phyloP scores from a whole-genome alignment of 1,140 invertebrate genomes.

The Ostrea denselamellosa region DNA sequence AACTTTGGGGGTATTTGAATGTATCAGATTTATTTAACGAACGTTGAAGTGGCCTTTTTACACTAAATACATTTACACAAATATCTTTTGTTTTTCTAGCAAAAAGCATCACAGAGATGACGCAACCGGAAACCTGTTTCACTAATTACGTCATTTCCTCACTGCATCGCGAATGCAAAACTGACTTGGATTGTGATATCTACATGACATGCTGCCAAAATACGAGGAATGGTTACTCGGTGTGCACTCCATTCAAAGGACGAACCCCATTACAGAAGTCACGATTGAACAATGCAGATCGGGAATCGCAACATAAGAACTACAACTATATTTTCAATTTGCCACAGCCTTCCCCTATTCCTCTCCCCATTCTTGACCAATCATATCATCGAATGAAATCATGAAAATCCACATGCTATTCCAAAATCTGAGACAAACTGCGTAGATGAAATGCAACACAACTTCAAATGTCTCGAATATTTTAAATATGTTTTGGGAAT shows the following conservation, averaged over 20 bases:
- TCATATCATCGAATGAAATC: not conserved
- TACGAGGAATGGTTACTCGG: not conserved
- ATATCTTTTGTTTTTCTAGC: not conserved
- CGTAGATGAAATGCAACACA: not conserved
- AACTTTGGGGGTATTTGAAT: no score
- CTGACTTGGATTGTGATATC: not conserved
- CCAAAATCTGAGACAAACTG: not conserved
- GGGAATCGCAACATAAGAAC: not conserved
- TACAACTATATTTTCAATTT: not conserved
- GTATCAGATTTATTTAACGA: no score
- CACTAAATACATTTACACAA: not conserved
- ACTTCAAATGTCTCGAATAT: not conserved
- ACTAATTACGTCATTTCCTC: not conserved
- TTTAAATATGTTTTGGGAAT: no score
- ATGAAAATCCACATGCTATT: not conserved
- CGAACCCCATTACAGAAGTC: no score
- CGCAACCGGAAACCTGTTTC: not conserved
- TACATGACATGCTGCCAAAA: slow-evolving; percentile 6
- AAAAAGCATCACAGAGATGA: not conserved
- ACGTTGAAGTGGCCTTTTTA: no score
- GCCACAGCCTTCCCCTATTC: slow-evolving; percentile 15
- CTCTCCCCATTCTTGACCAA: not conserved
- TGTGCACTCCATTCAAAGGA: not conserved
- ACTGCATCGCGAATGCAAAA: not conserved
- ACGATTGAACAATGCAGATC: not conserved